Base-by-base conservation (phyloP, 2,888 invertebrate genomes). In the Brenthis daphne region DNA sequence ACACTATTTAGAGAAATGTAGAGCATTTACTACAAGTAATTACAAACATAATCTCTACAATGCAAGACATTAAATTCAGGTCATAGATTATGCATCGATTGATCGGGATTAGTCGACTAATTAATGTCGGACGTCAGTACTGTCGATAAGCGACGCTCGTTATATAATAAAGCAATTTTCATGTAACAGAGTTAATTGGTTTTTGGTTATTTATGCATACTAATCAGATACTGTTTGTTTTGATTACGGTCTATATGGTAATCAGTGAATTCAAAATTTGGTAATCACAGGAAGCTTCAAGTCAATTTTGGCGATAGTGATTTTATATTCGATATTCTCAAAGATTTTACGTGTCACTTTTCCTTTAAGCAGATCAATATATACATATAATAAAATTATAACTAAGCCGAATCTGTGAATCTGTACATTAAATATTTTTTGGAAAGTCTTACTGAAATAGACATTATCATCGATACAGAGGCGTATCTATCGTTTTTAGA, bases 71-170 rank as follows among this genome's bases (percentile, higher is more conserved):
- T 33, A 51, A 43, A 53, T 20, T 14, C 14, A 16, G 56, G 48
- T 54, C 55, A 61, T 56, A 53, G 37, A 67, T 65, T 65, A 67
- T 57, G 56, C 60, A 69, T 48, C 53, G 66, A 66, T 51, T 57
- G 51, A 48, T 60, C 57, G 37, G 14, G 60, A 67, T 65, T 54
- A 57, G 53, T 48, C 5, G 29, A 47, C 56, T 60, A 70, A 66
- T 68, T 70, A 70, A 61, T 29, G 61, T 20, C n/a, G 56, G 50
- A 14, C 56, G 50, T 14, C 43, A 16, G n/a, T 53, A 37, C 14
- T 43, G 55, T 67, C 55, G 53, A 58, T 66, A 53, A 14, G 51
- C 33, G 51, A 65, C 11, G 51, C 43, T 11, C 13, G n/a, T n/a
- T 43, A 12, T 66, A 33, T 54, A 48, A 66, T 60, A 58, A 58